Percentiles rank a stretch among this genome's conserved stretches.
These are phyloP conservation scores for Sebastes variabilis DNA, from an alignment of 2,797 vertebrate genomes.

Conservation along the genomic window DNA sequence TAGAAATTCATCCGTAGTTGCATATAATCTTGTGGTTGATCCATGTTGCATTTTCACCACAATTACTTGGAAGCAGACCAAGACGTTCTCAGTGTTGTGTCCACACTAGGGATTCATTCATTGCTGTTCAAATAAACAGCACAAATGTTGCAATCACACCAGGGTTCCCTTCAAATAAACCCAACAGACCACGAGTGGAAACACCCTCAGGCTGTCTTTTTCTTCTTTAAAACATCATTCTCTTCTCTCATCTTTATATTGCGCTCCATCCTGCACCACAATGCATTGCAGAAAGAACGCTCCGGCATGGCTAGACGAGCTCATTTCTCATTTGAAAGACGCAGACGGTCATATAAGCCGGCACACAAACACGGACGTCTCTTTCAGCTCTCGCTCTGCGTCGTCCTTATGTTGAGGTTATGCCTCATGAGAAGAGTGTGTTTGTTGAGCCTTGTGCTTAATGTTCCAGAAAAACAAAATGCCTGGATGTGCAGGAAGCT, in stretches of 20 bases:
- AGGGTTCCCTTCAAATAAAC: conserved; percentile 30
- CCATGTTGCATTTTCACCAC: not conserved
- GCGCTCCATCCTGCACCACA: conserved; percentile 12
- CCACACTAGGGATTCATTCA: not conserved
- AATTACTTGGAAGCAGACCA: not conserved
- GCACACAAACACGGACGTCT: conserved; percentile 3
- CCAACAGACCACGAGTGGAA: conserved; percentile 6
- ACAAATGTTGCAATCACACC: conserved; percentile 33
- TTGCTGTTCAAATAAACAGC: conserved; percentile 25
- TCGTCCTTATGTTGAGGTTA: not conserved
- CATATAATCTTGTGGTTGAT: not conserved
- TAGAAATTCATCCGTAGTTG: not conserved
- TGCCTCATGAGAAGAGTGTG: not conserved
- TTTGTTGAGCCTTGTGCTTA: not conserved
- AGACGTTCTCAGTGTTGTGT: not conserved
- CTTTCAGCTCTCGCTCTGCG: not conserved
- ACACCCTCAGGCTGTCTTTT: conserved; percentile 28
- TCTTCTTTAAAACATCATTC: conserved; percentile 13
- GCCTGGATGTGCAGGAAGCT: not conserved
- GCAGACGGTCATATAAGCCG: not conserved
- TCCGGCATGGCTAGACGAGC: conserved; percentile 6
- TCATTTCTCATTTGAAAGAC: conserved; percentile 35
- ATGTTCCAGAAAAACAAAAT: not conserved
- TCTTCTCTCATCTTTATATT: not conserved
- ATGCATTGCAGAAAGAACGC: not conserved